Percentiles rank a stretch among this genome's conserved stretches.
Evolutionary conservation across 2,113 vertebrate species (phyloP).

Genomic region (Hemicordylus capensis): DNA sequence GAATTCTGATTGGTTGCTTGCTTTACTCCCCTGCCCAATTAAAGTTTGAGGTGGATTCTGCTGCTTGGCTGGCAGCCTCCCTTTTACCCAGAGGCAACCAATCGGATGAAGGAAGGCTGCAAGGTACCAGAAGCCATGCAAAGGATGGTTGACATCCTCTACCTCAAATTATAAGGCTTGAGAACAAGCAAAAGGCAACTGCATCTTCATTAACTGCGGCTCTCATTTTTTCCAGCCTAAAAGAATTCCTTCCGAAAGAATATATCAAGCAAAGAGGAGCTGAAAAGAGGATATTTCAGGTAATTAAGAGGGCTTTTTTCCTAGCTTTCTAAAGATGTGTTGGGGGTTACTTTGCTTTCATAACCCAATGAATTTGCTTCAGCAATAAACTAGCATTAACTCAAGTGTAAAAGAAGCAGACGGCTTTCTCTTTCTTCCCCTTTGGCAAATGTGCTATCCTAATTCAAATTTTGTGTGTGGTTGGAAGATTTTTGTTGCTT

Average conservation of each 20-base stretch:
- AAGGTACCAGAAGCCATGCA: neutral
- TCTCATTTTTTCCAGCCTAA: constrained; percentile 68
- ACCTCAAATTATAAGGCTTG: neutral
- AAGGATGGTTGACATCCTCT: neutral
- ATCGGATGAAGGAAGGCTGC: neutral
- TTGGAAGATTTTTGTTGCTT: constrained; percentile 37
- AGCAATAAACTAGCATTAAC: constrained; percentile 27
- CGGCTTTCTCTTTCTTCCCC: constrained; percentile 14
- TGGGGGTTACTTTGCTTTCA: neutral
- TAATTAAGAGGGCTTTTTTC: constrained; percentile 54
- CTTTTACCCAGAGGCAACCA: neutral
- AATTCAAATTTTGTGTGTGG: constrained; percentile 43
- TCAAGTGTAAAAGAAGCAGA: constrained; percentile 29
- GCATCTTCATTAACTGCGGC: constrained; percentile 23
- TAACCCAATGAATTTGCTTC: neutral
- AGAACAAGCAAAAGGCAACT: neutral
- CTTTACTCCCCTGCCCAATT: neutral
- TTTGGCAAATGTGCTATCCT: constrained; percentile 52
- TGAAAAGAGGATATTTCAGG: constrained; percentile 86
- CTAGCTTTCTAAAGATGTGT: neutral
- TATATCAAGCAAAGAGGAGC: constrained; percentile 86
- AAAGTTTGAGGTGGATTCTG: neutral
- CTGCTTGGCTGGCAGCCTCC: neutral
- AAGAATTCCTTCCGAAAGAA: constrained; percentile 87
- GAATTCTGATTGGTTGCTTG: neutral